Conservation (phyloP, 2,113 vertebrate genomes). For the Oreochromis aureus region DNA sequence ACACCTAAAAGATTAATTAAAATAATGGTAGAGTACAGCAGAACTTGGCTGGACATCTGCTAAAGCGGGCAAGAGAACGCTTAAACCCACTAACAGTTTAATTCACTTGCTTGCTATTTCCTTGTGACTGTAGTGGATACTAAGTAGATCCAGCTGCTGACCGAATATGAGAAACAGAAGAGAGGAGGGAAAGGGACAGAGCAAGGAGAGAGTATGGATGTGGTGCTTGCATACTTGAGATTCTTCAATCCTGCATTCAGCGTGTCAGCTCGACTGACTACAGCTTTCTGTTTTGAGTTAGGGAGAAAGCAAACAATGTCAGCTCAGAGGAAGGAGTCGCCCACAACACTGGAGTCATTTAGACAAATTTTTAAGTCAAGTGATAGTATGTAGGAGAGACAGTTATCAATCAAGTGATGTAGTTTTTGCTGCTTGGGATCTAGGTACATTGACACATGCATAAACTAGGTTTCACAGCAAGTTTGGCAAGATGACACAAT, state of each 20-base stretch:
- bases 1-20: not conserved
- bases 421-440: not conserved
- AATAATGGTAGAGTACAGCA: not conserved
- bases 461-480: not conserved
- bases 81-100: not conserved
- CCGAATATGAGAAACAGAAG: not conserved
- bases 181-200: not conserved
- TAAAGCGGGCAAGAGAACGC: not conserved
- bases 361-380: not conserved
- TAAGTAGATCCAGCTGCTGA: slow-evolving; percentile 20
- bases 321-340: slow-evolving; percentile 8
- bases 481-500: not conserved
- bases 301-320: slow-evolving; percentile 57
- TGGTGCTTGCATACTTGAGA: slow-evolving; percentile 49
- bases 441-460: not conserved
- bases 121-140: not conserved
- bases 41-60: not conserved
- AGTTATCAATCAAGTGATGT: not conserved
- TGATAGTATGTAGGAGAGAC: not conserved
- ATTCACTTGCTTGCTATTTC: not conserved
- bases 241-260: slow-evolving; percentile 50
- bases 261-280: slow-evolving; percentile 24
- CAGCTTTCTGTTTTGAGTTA: slow-evolving; percentile 52
- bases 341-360: slow-evolving; percentile 29
- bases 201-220: slow-evolving; percentile 10